Evolutionary conservation across 2,888 invertebrate species (phyloP).

Genomic region (Sminthurinus aureus): DNA sequence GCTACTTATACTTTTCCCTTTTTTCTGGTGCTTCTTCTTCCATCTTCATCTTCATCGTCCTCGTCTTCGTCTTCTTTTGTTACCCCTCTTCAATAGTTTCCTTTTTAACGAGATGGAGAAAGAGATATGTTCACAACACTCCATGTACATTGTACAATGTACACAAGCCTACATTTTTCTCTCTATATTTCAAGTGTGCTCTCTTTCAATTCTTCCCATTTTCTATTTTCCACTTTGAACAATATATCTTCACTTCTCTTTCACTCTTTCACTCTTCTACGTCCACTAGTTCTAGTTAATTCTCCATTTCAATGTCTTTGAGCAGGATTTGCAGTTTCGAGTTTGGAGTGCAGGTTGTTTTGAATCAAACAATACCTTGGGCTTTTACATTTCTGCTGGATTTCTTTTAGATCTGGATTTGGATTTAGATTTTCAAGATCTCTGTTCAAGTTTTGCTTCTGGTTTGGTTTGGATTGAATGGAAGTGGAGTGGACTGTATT

Average conservation of each 20-base stretch:
- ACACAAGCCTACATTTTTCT: not conserved
- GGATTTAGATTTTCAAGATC: too few species aligned
- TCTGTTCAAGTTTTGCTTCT: too few species aligned
- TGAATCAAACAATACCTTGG: not conserved
- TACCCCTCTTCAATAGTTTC: conserved; percentile 3
- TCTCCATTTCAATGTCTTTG: not conserved
- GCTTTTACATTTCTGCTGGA: not conserved
- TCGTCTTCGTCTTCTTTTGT: not conserved
- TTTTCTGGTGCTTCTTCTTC: not conserved
- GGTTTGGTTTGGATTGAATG: too few species aligned
- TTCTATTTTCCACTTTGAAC: not conserved
- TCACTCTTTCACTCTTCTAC: too few species aligned
- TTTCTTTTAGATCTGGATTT: too few species aligned
- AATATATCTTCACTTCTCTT: too few species aligned
- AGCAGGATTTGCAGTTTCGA: not conserved
- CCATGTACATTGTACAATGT: not conserved
- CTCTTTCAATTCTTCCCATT: conserved; percentile 12
- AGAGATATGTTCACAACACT: too few species aligned
- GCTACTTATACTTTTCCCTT: not conserved
- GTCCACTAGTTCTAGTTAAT: not conserved
- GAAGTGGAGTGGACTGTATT: too few species aligned
- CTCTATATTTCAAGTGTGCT: not conserved
- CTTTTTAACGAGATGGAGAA: not conserved
- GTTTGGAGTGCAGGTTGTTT: not conserved
- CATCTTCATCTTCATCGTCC: not conserved